A percentile compares a stretch with the other conserved stretches of the same genome.
These are phyloP conservation scores for Machaerirhynchus nigripectus DNA, from an alignment of 2,113 vertebrate species.

Conservation along the genomic window DNA sequence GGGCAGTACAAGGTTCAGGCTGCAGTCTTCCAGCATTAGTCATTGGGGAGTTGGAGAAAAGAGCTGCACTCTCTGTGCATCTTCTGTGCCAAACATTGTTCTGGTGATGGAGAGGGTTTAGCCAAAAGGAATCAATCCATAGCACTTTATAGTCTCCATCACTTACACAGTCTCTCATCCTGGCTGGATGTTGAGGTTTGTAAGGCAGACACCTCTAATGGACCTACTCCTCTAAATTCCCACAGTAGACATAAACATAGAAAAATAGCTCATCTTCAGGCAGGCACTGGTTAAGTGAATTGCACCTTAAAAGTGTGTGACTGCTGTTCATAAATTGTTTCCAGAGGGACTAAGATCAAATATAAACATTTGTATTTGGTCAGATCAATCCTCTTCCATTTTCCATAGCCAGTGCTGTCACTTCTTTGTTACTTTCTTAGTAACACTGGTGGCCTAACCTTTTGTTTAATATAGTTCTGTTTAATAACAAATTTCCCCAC, in stretches of 20 bases:
- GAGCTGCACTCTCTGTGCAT: neutral
- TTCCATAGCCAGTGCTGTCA: neutral
- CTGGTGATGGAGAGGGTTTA: neutral
- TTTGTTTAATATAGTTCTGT: neutral
- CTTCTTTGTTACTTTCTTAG: neutral
- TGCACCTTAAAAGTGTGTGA: neutral
- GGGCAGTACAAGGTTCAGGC: neutral
- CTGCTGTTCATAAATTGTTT: neutral
- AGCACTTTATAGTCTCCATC: neutral
- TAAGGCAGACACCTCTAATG: neutral
- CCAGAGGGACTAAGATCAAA: neutral
- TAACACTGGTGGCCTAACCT: neutral
- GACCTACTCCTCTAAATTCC: neutral
- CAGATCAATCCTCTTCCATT: neutral
- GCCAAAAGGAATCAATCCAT: neutral
- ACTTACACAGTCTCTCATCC: neutral
- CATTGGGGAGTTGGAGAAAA: neutral
- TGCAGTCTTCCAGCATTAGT: neutral
- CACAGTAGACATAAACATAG: rapidly evolving
- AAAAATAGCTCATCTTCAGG: neutral
- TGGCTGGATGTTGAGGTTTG: neutral
- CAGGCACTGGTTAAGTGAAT: neutral
- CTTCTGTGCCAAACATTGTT: neutral
- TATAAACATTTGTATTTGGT: neutral
- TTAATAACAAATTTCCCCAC: neutral